Evolutionary conservation across 2,113 vertebrate species (phyloP).

Genomic region (Pao palembangensis): DNA sequence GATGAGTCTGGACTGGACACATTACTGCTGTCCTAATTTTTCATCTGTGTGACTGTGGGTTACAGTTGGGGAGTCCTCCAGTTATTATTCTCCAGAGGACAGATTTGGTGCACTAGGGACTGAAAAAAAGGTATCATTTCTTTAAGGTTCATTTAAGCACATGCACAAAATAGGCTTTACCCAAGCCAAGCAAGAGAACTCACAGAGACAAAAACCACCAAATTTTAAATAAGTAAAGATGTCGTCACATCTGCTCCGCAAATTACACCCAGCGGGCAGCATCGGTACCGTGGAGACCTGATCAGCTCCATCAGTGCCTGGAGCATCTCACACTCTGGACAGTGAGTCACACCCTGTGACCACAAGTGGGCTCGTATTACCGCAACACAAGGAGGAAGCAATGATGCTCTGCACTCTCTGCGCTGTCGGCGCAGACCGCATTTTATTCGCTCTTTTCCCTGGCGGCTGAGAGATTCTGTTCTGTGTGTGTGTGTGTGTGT

Average conservation of each 20-base stretch:
- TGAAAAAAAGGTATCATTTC: neutral
- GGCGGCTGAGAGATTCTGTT: conserved; percentile 18
- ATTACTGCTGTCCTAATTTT: neutral
- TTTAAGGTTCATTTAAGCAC: neutral
- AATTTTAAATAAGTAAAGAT: conserved; percentile 53
- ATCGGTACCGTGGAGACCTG: conserved; percentile 31
- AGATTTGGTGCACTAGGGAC: no score
- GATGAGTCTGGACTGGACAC: conserved; percentile 15
- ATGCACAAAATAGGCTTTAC: neutral
- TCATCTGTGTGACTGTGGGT: neutral
- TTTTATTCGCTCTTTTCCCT: conserved; percentile 31
- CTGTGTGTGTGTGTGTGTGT: conserved; percentile 5
- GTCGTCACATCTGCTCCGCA: conserved; percentile 52
- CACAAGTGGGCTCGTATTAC: conserved; percentile 41
- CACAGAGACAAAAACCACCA: no score
- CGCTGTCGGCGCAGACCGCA: conserved; percentile 6
- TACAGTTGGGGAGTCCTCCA: conserved; percentile 10
- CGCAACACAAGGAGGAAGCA: conserved; percentile 36
- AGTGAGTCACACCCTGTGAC: conserved; percentile 29
- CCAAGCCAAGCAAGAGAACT: no score
- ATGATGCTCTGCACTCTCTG: conserved; percentile 19
- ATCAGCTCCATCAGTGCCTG: conserved; percentile 37
- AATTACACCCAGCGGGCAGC: conserved; percentile 24
- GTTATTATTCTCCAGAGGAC: neutral
- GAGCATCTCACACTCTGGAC: conserved; percentile 26